Conservation (phyloP, 2,888 invertebrate species). For the Cyclophora albipunctata region DNA sequence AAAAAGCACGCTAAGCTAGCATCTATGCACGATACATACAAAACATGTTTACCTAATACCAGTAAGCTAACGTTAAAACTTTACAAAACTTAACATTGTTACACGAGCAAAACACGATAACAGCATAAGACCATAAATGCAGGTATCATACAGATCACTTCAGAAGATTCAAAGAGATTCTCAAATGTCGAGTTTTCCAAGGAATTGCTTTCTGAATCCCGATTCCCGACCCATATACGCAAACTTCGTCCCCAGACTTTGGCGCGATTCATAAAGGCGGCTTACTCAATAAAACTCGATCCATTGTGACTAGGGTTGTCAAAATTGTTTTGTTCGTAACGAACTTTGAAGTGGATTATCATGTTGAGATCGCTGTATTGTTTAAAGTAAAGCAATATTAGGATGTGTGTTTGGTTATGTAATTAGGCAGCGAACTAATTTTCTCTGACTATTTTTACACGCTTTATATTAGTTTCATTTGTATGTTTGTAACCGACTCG, state of each 20-base stretch:
- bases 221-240: conserved; percentile 26
- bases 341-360: conserved; percentile 8
- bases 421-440: no score
- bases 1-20: no score
- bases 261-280: conserved; percentile 33
- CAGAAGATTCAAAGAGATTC: conserved; percentile 18
- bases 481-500: no score
- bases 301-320: conserved; percentile 26
- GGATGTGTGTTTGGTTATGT: no score
- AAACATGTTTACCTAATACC: no score
- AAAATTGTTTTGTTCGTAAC: background rate
- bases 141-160: conserved; percentile 6
- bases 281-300: conserved; percentile 35
- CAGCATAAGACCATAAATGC: background rate
- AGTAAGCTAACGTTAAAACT: no score
- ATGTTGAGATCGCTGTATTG: background rate
- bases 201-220: conserved; percentile 23
- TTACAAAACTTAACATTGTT: no score
- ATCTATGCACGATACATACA: no score
- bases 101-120: no score
- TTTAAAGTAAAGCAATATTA: conserved; percentile 3
- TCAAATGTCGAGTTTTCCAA: conserved; percentile 19
- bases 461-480: no score
- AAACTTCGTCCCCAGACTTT: conserved; percentile 22
- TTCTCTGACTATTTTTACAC: no score